These are phyloP conservation scores for Xestobium rufovillosum DNA, from an alignment of 2,888 invertebrate genomes.

Conservation along the genomic window DNA sequence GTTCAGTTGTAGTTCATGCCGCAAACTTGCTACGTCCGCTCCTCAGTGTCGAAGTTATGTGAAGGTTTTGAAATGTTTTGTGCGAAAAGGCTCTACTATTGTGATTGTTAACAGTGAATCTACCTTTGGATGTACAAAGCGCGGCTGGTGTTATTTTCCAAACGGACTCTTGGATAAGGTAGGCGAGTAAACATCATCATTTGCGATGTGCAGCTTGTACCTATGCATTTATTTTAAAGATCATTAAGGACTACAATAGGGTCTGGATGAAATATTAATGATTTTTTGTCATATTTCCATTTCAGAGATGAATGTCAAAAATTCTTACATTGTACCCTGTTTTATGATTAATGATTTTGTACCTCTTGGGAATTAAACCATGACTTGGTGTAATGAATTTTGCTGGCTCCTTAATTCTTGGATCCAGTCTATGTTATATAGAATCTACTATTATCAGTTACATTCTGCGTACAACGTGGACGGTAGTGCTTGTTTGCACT, in stretches of 20 bases:
- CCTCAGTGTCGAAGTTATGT: slow-evolving; percentile 31
- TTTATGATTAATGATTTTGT: slow-evolving; percentile 43
- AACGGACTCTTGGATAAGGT: too few relatives aligned
- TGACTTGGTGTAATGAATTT: slow-evolving; percentile 35
- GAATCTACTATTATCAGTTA: slow-evolving; percentile 40
- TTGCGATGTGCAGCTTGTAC: too few relatives aligned
- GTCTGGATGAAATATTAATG: slow-evolving; percentile 49
- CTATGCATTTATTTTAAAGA: slow-evolving; percentile 27
- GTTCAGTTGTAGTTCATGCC: slow-evolving; percentile 38
- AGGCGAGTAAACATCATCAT: too few relatives aligned
- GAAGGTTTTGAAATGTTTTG: slow-evolving; percentile 33
- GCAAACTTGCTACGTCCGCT: slow-evolving; percentile 31
- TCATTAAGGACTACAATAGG: slow-evolving; percentile 39
- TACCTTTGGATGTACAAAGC: slow-evolving; percentile 23
- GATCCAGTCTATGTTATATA: slow-evolving; percentile 14
- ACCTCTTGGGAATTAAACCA: slow-evolving; percentile 40
- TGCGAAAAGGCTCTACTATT: slow-evolving; percentile 29
- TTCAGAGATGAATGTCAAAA: slow-evolving; percentile 37
- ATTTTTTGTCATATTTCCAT: slow-evolving; percentile 42
- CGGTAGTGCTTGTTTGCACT: too few relatives aligned
- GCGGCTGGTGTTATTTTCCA: slow-evolving; percentile 14
- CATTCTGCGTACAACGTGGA: too few relatives aligned
- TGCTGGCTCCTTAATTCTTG: slow-evolving; percentile 14
- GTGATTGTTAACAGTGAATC: slow-evolving; percentile 29
- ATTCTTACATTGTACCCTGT: slow-evolving; percentile 40